phyloP scores from a whole-genome alignment of 2,113 vertebrate species.

The Laterallus jamaicensis region DNA sequence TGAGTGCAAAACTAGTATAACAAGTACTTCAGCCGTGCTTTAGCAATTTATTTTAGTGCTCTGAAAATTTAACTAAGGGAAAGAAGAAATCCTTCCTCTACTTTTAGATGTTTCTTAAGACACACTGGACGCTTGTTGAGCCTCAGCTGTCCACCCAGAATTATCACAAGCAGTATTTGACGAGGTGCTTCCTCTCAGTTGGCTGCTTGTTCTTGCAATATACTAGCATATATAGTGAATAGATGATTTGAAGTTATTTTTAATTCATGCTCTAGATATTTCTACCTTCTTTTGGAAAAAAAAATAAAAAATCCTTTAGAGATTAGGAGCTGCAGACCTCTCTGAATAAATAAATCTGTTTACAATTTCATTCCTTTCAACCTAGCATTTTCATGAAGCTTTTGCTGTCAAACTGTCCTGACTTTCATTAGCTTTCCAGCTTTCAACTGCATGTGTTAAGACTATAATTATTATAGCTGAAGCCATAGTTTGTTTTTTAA shows the following conservation, averaged over 20 bases:
- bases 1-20: neutral
- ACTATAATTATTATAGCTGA: neutral
- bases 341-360: slow-evolving; percentile 22
- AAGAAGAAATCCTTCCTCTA: neutral
- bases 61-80: neutral
- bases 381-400: neutral
- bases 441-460: neutral
- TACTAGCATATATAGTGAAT: neutral
- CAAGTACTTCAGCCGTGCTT: neutral
- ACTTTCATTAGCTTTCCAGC: neutral
- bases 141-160: neutral
- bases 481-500: neutral
- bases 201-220: neutral
- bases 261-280: neutral
- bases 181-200: neutral
- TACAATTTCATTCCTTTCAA: slow-evolving; percentile 9
- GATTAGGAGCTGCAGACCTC: neutral
- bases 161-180: neutral
- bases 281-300: neutral
- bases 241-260: neutral
- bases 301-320: neutral
- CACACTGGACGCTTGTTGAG: neutral
- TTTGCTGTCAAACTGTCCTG: slow-evolving; percentile 3
- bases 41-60: neutral
- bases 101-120: neutral